Evolutionary conservation across 2,888 invertebrate species (phyloP).

Genomic region (Ectropis crepuscularia): DNA sequence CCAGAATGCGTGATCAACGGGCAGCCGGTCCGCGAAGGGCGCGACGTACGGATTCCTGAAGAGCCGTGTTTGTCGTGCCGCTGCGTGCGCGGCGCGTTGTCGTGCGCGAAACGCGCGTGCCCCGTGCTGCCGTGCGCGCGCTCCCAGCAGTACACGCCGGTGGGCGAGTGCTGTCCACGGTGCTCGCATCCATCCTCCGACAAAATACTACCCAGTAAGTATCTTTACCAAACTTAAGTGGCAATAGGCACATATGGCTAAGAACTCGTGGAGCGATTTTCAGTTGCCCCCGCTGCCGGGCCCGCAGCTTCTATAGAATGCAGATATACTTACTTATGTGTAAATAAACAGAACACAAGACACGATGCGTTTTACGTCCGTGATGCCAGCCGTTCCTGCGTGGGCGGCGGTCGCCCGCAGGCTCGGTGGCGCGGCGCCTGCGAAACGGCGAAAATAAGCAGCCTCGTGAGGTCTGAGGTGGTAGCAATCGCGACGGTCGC

Average conservation of each 20-base stretch:
- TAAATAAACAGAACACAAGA: no score
- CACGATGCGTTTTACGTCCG: no score
- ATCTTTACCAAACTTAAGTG: not conserved
- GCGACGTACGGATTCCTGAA: slow-evolving; percentile 91
- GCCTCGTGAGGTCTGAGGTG: no score
- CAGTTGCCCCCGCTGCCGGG: no score
- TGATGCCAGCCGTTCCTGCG: no score
- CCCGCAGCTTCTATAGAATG: no score
- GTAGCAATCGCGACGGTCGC: no score
- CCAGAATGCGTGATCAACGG: slow-evolving; percentile 93
- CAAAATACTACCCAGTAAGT: slow-evolving; percentile 77
- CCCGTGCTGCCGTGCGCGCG: slow-evolving; percentile 94
- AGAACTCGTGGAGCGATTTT: no score
- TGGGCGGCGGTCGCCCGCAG: no score
- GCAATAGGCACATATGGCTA: not conserved
- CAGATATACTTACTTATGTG: no score
- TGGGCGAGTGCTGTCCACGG: slow-evolving; percentile 92
- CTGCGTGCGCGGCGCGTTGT: slow-evolving; percentile 88
- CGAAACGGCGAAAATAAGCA: no score
- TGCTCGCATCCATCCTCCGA: slow-evolving; percentile 80
- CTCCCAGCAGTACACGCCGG: slow-evolving; percentile 87
- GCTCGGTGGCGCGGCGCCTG: no score
- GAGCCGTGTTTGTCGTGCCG: slow-evolving; percentile 95
- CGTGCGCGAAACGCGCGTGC: slow-evolving; percentile 94
- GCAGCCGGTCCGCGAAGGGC: slow-evolving; percentile 91